Evolutionary conservation across 1,140 invertebrate genomes (phyloP).

Genomic region (Elysia chlorotica): DNA sequence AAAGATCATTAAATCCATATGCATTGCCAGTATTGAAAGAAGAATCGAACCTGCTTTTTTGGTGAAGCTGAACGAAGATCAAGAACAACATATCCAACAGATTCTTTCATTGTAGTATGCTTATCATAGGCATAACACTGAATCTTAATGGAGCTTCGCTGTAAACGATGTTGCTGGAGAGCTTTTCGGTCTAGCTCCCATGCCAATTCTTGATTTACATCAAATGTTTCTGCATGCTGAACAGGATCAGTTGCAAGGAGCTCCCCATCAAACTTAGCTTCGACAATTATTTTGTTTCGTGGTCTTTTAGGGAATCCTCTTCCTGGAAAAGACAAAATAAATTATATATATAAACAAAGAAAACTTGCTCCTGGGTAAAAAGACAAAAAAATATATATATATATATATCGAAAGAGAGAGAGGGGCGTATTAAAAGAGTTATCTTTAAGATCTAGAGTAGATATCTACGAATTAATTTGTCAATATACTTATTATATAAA

Average conservation of each 20-base stretch:
- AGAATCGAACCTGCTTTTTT: constrained; percentile 57
- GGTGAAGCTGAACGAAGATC: constrained; percentile 61
- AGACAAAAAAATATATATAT: neutral
- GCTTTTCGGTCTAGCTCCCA: constrained; percentile 65
- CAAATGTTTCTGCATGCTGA: constrained; percentile 57
- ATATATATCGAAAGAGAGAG: neutral
- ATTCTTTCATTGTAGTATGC: constrained; percentile 55
- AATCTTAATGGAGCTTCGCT: constrained; percentile 64
- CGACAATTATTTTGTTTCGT: constrained; percentile 57
- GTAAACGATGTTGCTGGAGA: constrained; percentile 62
- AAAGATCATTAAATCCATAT: no score
- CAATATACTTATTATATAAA: neutral
- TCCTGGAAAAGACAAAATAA: constrained; percentile 41
- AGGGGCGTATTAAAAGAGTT: neutral
- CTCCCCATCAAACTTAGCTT: constrained; percentile 66
- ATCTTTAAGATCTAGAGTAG: neutral
- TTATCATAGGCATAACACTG: constrained; percentile 61
- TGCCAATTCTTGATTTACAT: constrained; percentile 65
- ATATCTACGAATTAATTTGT: neutral
- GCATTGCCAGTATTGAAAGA: no score
- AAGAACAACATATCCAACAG: constrained; percentile 64
- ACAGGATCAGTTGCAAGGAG: constrained; percentile 63
- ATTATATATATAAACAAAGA: neutral
- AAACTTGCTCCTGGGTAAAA: neutral
- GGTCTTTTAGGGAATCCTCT: constrained; percentile 60